phyloP scores from a whole-genome alignment of 2,797 vertebrate species.

The Eleutherodactylus coqui region DNA sequence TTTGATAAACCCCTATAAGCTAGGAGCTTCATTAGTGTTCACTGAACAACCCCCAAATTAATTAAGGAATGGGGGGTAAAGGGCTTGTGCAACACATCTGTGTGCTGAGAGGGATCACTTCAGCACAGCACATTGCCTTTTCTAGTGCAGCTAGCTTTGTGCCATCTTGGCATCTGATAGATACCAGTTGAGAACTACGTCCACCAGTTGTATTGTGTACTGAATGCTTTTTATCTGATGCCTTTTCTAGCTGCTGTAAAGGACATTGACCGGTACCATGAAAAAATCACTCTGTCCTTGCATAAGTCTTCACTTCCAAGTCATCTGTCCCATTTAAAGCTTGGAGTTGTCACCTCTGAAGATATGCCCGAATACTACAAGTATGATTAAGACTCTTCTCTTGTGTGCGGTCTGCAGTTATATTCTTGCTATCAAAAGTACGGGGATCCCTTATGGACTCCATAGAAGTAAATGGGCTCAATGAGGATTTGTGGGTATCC shows the following conservation, averaged over 20 bases:
- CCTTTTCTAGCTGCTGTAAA: conserved; percentile 85
- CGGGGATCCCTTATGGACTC: no score
- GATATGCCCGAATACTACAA: conserved; percentile 91
- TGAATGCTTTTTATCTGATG: background rate
- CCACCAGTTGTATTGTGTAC: background rate
- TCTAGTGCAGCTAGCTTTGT: background rate
- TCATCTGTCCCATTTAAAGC: conserved; percentile 79
- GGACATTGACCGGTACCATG: conserved; percentile 94
- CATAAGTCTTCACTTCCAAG: conserved; percentile 83
- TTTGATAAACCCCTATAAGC: no score
- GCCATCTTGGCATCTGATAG: background rate
- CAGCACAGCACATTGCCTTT: no score
- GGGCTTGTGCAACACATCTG: no score
- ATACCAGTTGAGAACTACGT: background rate
- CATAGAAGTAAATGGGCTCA: no score
- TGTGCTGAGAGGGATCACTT: no score
- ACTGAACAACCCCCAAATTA: no score
- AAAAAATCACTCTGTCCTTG: conserved; percentile 91
- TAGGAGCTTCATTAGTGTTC: background rate
- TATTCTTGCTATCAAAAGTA: no score
- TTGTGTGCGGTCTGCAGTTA: no score
- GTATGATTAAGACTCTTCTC: conserved; percentile 72
- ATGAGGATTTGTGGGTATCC: no score
- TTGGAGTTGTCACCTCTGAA: conserved; percentile 89
- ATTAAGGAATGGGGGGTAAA: no score